Evolutionary conservation across 2,888 invertebrate genomes (phyloP), one percentile per base, ranked within the genome.

Genomic region (Clanis bilineata): DNA sequence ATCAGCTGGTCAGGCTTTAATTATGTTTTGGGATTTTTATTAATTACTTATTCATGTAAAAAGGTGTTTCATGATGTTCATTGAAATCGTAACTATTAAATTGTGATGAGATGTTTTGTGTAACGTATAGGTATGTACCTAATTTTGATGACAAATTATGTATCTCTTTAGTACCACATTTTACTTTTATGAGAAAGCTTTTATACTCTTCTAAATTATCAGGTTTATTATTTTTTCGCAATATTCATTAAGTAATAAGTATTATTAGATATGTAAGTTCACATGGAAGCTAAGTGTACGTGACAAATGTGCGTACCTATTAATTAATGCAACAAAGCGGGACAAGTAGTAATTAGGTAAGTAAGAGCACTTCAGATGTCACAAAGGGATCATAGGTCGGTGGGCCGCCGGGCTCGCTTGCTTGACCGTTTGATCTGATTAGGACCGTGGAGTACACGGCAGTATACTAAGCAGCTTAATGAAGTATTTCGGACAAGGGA

Each of bases 361-460:
- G 60, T 62, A 62, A 56, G 63, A 58, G 62, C 51, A 38, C 28
- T 58, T 25, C 25, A 25, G 41, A 38, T 45, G 57, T 18, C 51
- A 58, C 54, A 58, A 54, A 58, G 58, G 58, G 58, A 58, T 58
- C 39, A 54, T 21, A 58, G 58, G 51, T 54, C 41, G 51, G 4
- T 41, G 25, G 58, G 22, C 18, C 61, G 58, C 62, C 59, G 62
- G 63, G 66, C 68, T 67, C 68, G 66, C 64, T 67, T 67, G 66
- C 64, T 62, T 68, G 66, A 69, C 69, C 68, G 66, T 62, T 61
- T 67, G 68, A 69, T 70, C 69, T 66, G 66, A 69, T 69, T 69
- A 69, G 47, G 51, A 47, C 36, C 22, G 10, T 25, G 32, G 38
- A 44, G 43, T 39, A 55, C 54, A 38, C 23, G 51, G 12, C 55